Evolutionary conservation across 2,888 invertebrate species (phyloP), one percentile per base, ranked within the genome.

Genomic region (Cephonodes hylas): DNA sequence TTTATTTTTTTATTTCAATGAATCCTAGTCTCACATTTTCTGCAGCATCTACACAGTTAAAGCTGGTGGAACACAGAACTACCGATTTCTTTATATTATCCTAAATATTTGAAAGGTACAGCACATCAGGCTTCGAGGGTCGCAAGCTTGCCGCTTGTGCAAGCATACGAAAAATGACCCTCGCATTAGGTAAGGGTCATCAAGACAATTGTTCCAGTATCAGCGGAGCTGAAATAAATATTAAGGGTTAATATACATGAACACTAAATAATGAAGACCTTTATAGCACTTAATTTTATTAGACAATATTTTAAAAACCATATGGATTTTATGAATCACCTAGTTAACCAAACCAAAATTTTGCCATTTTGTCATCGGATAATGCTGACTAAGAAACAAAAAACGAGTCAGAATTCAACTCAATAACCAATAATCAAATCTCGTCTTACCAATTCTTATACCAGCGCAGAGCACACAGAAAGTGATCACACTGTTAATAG

Each of bases 391-490:
- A n/a, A n/a, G n/a, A n/a, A n/a, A n/a, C n/a, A n/a, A n/a, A n/a
- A n/a, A n/a, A n/a, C n/a, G n/a, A n/a, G n/a, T n/a, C n/a, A n/a
- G n/a, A n/a, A n/a, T n/a, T n/a, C n/a, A n/a, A n/a, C n/a, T n/a
- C n/a, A n/a, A n/a, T n/a, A n/a, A n/a, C n/a, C n/a, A n/a, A n/a
- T n/a, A n/a, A n/a, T n/a, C n/a, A n/a, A n/a, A n/a, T n/a, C n/a
- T 44, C 15, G 60, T 70, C 87, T 84, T 66, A 93, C 92, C 89
- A 45, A 89, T 73, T 85, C 89, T 81, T 60, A 93, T 93, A 64
- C 84, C 89, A 62, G 86, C 88, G 70, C 92, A 91, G 42, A 93
- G 80, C n/a, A 89, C 79, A 63, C 84, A 85, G 74, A 93, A 93
- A 3, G 90, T 91, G 23, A 91, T 72, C 20, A 93, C 80, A 69